Conservation (phyloP, 1,140 invertebrate species). For the Olivierus martensii region DNA sequence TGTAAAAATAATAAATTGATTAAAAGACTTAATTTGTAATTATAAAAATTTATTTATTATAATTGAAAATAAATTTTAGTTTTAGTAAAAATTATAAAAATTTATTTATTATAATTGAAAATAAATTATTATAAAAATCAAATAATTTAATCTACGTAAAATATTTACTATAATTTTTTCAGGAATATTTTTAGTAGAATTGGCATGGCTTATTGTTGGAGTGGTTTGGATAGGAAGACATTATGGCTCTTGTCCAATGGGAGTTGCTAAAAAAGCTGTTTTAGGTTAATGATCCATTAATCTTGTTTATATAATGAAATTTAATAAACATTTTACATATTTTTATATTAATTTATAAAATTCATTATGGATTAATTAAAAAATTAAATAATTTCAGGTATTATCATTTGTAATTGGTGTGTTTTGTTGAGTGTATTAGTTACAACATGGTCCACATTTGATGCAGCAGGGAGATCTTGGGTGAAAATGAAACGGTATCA, state of each 20-base stretch:
- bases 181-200: slow-evolving; percentile 57
- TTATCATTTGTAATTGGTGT: slow-evolving; percentile 66
- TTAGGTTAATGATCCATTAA: slow-evolving; percentile 43
- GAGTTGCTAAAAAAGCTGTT: slow-evolving; percentile 54
- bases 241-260: slow-evolving; percentile 51
- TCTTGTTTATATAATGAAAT: too few species aligned
- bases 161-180: neutral
- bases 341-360: too few species aligned
- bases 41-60: too few species aligned
- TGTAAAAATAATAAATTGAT: too few species aligned
- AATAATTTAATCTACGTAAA: too few species aligned
- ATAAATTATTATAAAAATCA: too few species aligned
- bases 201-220: slow-evolving; percentile 57
- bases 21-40: too few species aligned
- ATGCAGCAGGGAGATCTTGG: slow-evolving; percentile 76
- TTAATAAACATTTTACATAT: too few species aligned
- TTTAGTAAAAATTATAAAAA: too few species aligned
- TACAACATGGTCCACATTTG: slow-evolving; percentile 76
- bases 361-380: too few species aligned
- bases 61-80: too few species aligned
- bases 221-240: slow-evolving; percentile 54
- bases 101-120: too few species aligned
- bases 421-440: slow-evolving; percentile 56
- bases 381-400: slow-evolving; percentile 44
- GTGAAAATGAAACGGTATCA: slow-evolving; percentile 87